Percentiles rank a stretch among this genome's conserved stretches.
Conservation (phyloP, 2,797 vertebrate species). For the Platalea minor region DNA sequence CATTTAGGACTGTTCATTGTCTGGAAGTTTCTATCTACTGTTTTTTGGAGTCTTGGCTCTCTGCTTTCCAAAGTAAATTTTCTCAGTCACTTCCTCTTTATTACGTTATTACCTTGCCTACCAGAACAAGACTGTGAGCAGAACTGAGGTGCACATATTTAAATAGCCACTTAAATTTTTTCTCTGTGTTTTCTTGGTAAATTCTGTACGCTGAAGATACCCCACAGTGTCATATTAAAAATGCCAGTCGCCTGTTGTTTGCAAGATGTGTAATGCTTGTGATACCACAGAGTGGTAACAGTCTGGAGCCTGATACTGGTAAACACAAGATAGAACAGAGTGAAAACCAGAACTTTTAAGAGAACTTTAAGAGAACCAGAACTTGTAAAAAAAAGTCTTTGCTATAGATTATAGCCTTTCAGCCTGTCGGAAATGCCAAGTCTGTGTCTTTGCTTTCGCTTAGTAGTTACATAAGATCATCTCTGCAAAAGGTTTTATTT, state of each 20-base stretch:
- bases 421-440: not conserved
- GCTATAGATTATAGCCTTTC: not conserved
- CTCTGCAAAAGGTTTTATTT: not conserved
- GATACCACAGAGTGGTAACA: not conserved
- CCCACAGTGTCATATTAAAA: not conserved
- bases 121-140: not conserved
- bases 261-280: not conserved
- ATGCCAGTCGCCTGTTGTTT: rapidly evolving
- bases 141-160: not conserved
- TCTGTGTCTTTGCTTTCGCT: not conserved
- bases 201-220: not conserved
- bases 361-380: too few species aligned
- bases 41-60: not conserved
- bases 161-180: not conserved
- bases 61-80: not conserved
- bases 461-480: not conserved
- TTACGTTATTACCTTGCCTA: not conserved
- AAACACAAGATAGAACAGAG: not conserved
- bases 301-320: not conserved
- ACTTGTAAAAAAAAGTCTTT: not conserved
- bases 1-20: not conserved
- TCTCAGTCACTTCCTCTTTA: not conserved
- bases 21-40: not conserved
- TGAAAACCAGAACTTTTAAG: not conserved
- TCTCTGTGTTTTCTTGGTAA: not conserved